Base-by-base conservation (phyloP, 2,113 vertebrate genomes). In the Laticauda colubrina region DNA sequence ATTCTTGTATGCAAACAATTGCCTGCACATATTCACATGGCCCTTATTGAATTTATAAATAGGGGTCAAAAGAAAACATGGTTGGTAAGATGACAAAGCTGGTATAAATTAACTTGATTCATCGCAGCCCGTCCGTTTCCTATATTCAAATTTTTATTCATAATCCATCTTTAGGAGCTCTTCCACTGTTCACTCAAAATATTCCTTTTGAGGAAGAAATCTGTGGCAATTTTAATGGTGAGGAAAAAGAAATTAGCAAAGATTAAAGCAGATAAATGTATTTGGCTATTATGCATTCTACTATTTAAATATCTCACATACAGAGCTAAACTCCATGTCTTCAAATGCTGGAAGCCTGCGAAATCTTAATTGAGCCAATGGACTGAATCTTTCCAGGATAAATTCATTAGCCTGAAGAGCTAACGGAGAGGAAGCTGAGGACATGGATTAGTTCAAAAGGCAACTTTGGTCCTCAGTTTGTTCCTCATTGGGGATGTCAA, bases 321-420 rank as follows among this genome's bases (percentile, higher is more conserved):
- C 14, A 11, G 91, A 64, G 48, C 53, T 43, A 59, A 54, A 20
- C 45, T 87, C 56, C 12, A 91, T 34, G 20, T 29, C 55, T 34
- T 7, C 61, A 14, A 3, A 9, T 29, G 51, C 34, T 45, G 23
- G 86, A 3, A 92, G 86, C 57, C 20, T 53, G 85, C 53, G 57
- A 88, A 69, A 55, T 54, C 91, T 92, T 92, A 88, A 69, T 69
- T 8, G n/a, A 69, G 57, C 91, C 91, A 88, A 55, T n/a, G 57
- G 5, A 2, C 45, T 0, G 10, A 64, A 64, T 54, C 93, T 57
- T 45, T 39, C 43, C 7, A 89, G 8, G 53, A 34, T 7, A 20
- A 51, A 43, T 93, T 45, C 23, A 43, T 34, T 12, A 93, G 81
- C 56, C 51, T 55, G 48, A 59, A 59, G 51, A 90, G 56, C 92